Percentiles rank a stretch among this genome's conserved stretches.
Conservation (phyloP, 2,888 invertebrate species). For the Lasioglossum vierecki region DNA sequence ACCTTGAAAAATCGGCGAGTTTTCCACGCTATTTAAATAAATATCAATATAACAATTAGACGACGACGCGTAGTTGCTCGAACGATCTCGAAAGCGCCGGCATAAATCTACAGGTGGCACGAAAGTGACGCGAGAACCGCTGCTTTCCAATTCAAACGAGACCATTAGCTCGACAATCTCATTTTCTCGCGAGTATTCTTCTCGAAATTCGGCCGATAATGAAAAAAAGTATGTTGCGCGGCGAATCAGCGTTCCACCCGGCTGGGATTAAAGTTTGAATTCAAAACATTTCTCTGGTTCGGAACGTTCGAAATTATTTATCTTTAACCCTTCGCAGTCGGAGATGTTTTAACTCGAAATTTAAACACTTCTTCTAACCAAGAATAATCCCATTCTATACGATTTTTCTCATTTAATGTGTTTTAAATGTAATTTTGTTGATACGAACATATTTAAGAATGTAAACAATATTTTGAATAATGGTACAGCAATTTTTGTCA, state of each 20-base stretch:
- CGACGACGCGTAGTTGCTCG: background rate
- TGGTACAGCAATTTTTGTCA: too few species aligned
- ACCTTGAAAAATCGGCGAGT: background rate
- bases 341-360: too few species aligned
- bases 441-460: too few species aligned
- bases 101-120: background rate
- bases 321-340: too few species aligned
- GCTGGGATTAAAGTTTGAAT: background rate
- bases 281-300: background rate
- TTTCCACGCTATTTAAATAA: background rate
- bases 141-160: background rate
- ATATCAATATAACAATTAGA: background rate
- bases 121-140: background rate
- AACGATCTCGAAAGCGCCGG: background rate
- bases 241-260: background rate
- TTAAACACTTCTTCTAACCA: too few species aligned
- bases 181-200: background rate
- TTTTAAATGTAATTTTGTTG: too few species aligned
- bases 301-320: background rate
- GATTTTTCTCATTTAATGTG: too few species aligned
- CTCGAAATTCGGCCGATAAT: background rate
- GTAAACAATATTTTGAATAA: too few species aligned
- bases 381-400: too few species aligned
- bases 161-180: background rate
- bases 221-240: background rate